Evolutionary conservation across 2,113 vertebrate genomes (phyloP).

Genomic region (Halcyon malimbica): DNA sequence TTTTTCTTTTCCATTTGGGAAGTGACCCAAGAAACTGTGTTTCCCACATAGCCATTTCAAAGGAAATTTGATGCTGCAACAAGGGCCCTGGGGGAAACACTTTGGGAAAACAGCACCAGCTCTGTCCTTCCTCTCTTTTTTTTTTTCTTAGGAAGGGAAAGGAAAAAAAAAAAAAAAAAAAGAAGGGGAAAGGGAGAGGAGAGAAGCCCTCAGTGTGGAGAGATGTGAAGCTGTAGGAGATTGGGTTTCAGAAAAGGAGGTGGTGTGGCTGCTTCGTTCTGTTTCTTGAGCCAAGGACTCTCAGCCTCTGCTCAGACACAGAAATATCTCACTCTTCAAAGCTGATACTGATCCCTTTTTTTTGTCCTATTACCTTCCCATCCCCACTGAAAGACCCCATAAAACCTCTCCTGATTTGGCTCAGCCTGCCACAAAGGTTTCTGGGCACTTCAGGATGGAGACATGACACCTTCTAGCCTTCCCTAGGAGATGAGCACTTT

Average conservation of each 20-base stretch:
- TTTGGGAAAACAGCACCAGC: conserved; percentile 47
- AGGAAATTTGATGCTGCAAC: conserved; percentile 60
- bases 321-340: neutral
- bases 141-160: neutral
- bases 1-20: conserved; percentile 52
- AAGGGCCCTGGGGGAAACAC: conserved; percentile 37
- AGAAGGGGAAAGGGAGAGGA: neutral
- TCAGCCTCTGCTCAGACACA: neutral
- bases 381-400: neutral
- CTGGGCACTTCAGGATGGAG: neutral
- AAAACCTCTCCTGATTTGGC: neutral
- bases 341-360: neutral
- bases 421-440: neutral
- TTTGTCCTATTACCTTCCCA: neutral
- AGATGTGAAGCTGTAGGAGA: neutral
- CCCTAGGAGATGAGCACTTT: neutral
- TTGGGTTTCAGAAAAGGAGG: conserved; percentile 24
- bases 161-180: neutral
- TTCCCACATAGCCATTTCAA: conserved; percentile 67
- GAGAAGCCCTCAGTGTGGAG: neutral
- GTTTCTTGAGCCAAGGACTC: neutral
- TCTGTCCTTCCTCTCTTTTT: conserved; percentile 14
- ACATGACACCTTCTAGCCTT: neutral
- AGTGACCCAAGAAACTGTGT: conserved; percentile 57
- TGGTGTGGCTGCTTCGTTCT: neutral